Evolutionary conservation across 2,888 invertebrate species (phyloP), one percentile per base, ranked within the genome.

Genomic region (Drosophila setosimentum): DNA sequence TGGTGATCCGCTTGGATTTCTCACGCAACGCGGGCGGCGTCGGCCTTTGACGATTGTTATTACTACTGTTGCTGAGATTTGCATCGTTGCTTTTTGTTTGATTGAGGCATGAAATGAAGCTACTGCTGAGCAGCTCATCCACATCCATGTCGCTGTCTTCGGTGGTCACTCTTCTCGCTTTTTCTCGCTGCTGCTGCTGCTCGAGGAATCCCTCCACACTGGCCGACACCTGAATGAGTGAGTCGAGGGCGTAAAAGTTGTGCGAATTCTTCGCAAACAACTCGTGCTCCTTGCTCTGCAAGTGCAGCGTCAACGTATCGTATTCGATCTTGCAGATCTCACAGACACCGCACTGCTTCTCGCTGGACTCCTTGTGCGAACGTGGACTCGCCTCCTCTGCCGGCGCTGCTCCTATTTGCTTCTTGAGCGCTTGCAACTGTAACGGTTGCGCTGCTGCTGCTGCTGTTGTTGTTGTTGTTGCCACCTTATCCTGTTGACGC

Each of bases 281-380:
- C 64, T 95, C 93, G 93, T 97, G 97, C 83, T 95, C 95, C 82
- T 96, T 96, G 35, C 96, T 96, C 78, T 96, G 95, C 27, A 96
- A 93, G 90, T 97, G 97, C 75, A 95, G 94, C 21, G 95, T 94
- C 18, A 96, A 94, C 89, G 95, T 96, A 69, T 94, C 94, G 92
- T 96, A 97, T 86, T 96, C 96, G 57, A 95, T 93, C 91, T 96
- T 96, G 92, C 97, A 97, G 92, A 97, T 96, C 93, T 97, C 96
- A 93, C 97, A 97, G 91, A 96, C 97, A 24, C 97, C 97, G 50
- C 94, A 94, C 76, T 94, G 93, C 53, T 93, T 93, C 4, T 93
- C 92, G 35, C 90, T 92, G 1, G 92, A 87, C 42, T 92, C 92
- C 62, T 91, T 91, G 30, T 76, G 73, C 3, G 88, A 82, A 11